Base-by-base conservation (phyloP, 2,888 invertebrate species). In the Drosophila emarginata region DNA sequence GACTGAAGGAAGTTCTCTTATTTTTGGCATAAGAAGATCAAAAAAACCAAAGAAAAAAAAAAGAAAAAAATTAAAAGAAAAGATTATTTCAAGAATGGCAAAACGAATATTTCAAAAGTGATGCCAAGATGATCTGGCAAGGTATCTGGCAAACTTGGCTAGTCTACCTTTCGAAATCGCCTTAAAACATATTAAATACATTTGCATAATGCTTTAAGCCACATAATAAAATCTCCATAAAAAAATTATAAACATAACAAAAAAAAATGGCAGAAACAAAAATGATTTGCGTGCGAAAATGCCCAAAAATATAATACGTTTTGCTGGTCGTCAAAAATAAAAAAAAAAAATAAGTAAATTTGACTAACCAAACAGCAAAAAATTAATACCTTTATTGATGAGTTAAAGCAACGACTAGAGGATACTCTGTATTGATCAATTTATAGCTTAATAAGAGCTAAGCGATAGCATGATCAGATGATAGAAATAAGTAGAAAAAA, bases 211-310 rank as follows among this genome's bases (percentile, higher is more conserved):
- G 67, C 73, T 66, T n/a, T 50, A n/a, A 28, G 72, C 65, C n/a
- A 51, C 23, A 64, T 51, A 51, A 52, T 58, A 45, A 63, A 45
- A 45, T 45, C 45, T 45, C 45, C 45, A 45, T 45, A 45, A 45
- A 45, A 45, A 45, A 79, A 62, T 61, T 40, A 62, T 6, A 61
- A 61, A 67, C 23, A 60, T 11, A 57, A 40, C 51, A 67, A 37
- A 62, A 63, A 67, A 45, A 45, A 45, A 45, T 45, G 45, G 21
- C 18, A 45, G 21, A 36, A 18, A 66, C 21, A 54, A 66, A 69
- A 78, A 76, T 85, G 86, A 80, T 85, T 80, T 80, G 80, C 80
- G 80, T 80, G 80, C 71, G 86, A 85, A 85, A 81, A 80, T 68
- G 59, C 66, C 56, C 32, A 64, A 70, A 66, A 60, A 72, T 58